A percentile compares a stretch with the other conserved stretches of the same genome.
These are phyloP conservation scores for Brachionichthys hirsutus DNA, from an alignment of 2,113 vertebrate species.

Conservation along the genomic window DNA sequence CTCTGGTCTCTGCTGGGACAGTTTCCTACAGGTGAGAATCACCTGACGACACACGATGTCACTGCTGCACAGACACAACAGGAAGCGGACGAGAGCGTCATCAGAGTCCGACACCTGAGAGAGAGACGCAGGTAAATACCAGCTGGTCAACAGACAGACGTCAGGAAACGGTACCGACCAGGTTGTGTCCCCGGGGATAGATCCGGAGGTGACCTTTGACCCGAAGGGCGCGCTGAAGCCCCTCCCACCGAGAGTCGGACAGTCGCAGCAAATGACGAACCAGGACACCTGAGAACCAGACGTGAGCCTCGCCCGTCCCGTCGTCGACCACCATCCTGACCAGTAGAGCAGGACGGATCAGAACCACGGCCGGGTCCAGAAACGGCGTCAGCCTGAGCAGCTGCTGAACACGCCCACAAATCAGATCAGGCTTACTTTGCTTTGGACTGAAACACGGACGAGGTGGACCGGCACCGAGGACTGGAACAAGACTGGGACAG, in stretches of 20 bases:
- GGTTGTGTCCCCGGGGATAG: slow-evolving; percentile 64
- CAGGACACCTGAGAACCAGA: slow-evolving; percentile 73
- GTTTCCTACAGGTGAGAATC: slow-evolving; percentile 66
- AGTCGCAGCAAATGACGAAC: slow-evolving; percentile 76
- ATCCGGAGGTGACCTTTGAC: slow-evolving; percentile 76
- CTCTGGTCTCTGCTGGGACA: slow-evolving; percentile 24
- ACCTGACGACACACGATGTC: slow-evolving; percentile 52
- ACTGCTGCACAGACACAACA: slow-evolving; percentile 66
- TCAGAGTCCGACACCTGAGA: slow-evolving; percentile 62
- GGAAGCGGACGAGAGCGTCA: slow-evolving; percentile 64
- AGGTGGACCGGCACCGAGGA: slow-evolving; percentile 36
- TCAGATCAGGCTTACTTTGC: slow-evolving; percentile 63
- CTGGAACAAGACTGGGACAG: slow-evolving; percentile 42
- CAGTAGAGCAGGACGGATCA: not conserved
- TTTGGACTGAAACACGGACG: slow-evolving; percentile 45
- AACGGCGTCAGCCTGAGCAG: too few relatives aligned
- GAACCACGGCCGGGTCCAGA: too few relatives aligned
- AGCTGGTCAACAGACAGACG: not conserved
- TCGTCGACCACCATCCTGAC: slow-evolving; percentile 83
- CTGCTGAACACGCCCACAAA: too few relatives aligned
- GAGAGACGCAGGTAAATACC: slow-evolving; percentile 9
- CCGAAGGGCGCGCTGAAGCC: slow-evolving; percentile 76
- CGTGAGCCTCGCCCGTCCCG: slow-evolving; percentile 80
- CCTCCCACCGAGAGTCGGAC: slow-evolving; percentile 78
- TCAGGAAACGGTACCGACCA: slow-evolving; percentile 56